A percentile compares a stretch with the other conserved stretches of the same genome.
Conservation (phyloP, 2,113 vertebrate genomes). For the Polypterus bichir region DNA sequence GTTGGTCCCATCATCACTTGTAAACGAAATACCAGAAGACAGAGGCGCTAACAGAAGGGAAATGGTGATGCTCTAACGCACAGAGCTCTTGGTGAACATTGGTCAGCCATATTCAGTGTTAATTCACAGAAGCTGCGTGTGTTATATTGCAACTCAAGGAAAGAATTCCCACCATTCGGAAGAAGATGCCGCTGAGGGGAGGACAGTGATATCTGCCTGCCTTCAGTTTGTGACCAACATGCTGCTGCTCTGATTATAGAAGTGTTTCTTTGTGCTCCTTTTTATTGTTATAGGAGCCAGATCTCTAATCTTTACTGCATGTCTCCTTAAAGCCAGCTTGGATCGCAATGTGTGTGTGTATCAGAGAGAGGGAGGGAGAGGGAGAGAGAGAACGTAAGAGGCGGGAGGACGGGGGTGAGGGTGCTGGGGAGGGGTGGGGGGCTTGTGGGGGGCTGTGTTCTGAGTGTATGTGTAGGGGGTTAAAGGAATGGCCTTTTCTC, state of each 20-base stretch:
- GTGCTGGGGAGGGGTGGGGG: background rate
- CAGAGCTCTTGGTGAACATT: slow-evolving; percentile 13
- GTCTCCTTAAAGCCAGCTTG: slow-evolving; percentile 44
- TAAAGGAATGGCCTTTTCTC: slow-evolving; percentile 45
- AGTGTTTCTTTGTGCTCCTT: slow-evolving; percentile 33
- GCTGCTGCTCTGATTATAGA: slow-evolving; percentile 45
- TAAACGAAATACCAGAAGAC: too few species aligned
- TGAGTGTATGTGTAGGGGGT: slow-evolving; percentile 24
- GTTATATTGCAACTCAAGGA: slow-evolving; percentile 22
- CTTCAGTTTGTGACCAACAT: slow-evolving; percentile 49
- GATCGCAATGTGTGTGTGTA: slow-evolving; percentile 25
- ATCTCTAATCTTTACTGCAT: slow-evolving; percentile 49
- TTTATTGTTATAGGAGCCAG: slow-evolving; percentile 43
- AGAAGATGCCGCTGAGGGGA: slow-evolving; percentile 28
- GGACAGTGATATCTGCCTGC: slow-evolving; percentile 34
- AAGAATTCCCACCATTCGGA: slow-evolving; percentile 13
- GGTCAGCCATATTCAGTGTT: slow-evolving; percentile 13
- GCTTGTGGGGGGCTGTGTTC: slow-evolving; percentile 13
- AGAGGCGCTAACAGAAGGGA: too few species aligned
- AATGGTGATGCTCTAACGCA: too few species aligned
- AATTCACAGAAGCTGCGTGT: slow-evolving; percentile 24
- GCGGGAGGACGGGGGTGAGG: slow-evolving; percentile 10
- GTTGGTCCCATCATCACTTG: too few species aligned
- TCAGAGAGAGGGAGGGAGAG: slow-evolving; percentile 22
- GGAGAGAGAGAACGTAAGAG: slow-evolving; percentile 5